Percentiles rank a stretch among this genome's conserved stretches.
These are phyloP conservation scores for Paracentrotus lividus DNA, from an alignment of 53 echinoderm and acorn worm genomes.

Conservation along the genomic window DNA sequence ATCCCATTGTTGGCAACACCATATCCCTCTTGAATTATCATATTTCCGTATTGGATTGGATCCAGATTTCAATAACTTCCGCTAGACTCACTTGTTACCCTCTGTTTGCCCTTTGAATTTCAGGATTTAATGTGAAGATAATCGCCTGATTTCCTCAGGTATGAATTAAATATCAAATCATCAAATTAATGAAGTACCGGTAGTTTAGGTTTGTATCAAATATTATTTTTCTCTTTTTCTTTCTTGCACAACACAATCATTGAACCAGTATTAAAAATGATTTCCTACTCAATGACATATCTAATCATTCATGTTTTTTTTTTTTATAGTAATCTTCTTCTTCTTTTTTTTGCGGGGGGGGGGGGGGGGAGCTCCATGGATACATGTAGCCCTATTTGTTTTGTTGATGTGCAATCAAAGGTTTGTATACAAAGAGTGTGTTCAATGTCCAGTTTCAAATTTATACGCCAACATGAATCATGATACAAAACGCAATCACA, in stretches of 20 bases:
- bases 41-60: conserved; percentile 29
- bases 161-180: not conserved
- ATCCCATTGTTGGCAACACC: not conserved
- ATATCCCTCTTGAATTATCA: conserved; percentile 29
- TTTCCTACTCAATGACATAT: too few species aligned
- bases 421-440: too few species aligned
- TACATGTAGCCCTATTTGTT: too few species aligned
- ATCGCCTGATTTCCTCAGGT: not conserved
- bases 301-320: too few species aligned
- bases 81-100: not conserved
- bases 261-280: not conserved
- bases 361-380: too few species aligned
- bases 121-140: not conserved
- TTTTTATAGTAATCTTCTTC: too few species aligned
- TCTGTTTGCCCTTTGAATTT: not conserved
- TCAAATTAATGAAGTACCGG: not conserved
- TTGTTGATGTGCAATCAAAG: too few species aligned
- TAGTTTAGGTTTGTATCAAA: too few species aligned
- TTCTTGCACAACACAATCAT: not conserved
- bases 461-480: too few species aligned
- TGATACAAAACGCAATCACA: too few species aligned
- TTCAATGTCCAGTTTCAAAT: too few species aligned
- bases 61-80: conserved; percentile 55
- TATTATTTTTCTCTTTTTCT: not conserved
- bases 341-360: too few species aligned